These are phyloP conservation scores for Xiphorhynchus erythropygius DNA, from an alignment of 2,797 vertebrate genomes.

Conservation along the genomic window DNA sequence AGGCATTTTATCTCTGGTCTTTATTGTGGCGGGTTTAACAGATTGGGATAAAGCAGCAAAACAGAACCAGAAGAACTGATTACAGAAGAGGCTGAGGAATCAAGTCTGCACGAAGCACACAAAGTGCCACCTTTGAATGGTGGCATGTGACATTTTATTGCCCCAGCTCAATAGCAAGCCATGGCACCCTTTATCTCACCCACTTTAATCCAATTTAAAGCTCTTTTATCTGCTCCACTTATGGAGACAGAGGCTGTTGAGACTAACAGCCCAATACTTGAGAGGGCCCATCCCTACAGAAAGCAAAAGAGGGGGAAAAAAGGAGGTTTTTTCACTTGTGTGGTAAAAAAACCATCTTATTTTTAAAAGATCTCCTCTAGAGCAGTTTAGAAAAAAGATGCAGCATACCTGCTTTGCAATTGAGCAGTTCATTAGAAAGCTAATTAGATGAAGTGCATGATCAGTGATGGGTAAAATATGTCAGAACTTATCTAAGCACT, in stretches of 20 bases:
- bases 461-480: slow-evolving; percentile 58
- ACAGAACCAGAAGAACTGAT: not conserved
- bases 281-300: not conserved
- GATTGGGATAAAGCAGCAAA: not conserved
- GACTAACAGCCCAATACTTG: not conserved
- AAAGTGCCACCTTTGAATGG: not conserved
- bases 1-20: not conserved
- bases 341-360: not conserved
- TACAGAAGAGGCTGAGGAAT: not conserved
- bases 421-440: slow-evolving; percentile 49
- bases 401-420: slow-evolving; percentile 7
- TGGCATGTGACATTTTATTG: not conserved
- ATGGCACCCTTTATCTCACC: not conserved
- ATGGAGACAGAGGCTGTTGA: not conserved
- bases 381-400: not conserved
- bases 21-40: not conserved
- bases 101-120: not conserved
- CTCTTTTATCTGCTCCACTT: not conserved
- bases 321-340: not conserved
- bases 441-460: slow-evolving; percentile 62
- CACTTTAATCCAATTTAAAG: not conserved
- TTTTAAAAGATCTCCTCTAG: not conserved
- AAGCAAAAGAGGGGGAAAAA: not conserved
- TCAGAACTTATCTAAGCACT: slow-evolving; percentile 38
- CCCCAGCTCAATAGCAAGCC: not conserved